Conservation (phyloP, 2,888 invertebrate genomes). For the Tachina fera region DNA sequence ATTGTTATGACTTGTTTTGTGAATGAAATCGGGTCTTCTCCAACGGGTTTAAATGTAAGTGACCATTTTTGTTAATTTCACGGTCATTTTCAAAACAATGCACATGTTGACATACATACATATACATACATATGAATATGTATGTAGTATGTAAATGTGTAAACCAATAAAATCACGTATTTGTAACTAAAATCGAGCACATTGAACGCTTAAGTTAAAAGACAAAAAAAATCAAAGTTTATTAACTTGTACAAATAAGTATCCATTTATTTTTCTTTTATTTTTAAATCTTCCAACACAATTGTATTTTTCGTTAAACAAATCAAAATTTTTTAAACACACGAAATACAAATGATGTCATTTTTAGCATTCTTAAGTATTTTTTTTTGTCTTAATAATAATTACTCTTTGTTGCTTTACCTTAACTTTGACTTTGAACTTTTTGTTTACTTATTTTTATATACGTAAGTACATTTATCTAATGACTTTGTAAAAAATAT, state of each 20-base stretch:
- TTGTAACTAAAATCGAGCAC: slow-evolving; percentile 20
- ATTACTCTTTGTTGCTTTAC: slow-evolving; percentile 17
- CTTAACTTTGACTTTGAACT: slow-evolving; percentile 65
- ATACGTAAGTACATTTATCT: not conserved
- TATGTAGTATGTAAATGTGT: not conserved
- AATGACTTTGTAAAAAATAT: slow-evolving; percentile 34
- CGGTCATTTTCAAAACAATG: slow-evolving; percentile 49
- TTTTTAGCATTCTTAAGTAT: slow-evolving; percentile 12
- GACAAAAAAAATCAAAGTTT: slow-evolving; percentile 16
- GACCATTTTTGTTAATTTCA: slow-evolving; percentile 64
- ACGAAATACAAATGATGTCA: slow-evolving; percentile 41
- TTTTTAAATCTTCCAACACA: not conserved
- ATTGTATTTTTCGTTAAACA: not conserved
- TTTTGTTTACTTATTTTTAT: slow-evolving; percentile 22
- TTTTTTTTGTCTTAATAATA: not conserved
- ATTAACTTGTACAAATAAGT: not conserved
- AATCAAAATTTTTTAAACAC: not conserved
- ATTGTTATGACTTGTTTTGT: slow-evolving; percentile 5
- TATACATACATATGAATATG: not conserved
- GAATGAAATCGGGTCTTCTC: slow-evolving; percentile 51
- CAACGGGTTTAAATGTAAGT: slow-evolving; percentile 48
- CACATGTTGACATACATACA: not conserved
- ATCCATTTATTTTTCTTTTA: not conserved
- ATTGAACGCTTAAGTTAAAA: slow-evolving; percentile 33
- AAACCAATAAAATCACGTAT: not conserved